Evolutionary conservation across 2,888 invertebrate genomes (phyloP).

Genomic region (Marasmarcha lunaedactyla): DNA sequence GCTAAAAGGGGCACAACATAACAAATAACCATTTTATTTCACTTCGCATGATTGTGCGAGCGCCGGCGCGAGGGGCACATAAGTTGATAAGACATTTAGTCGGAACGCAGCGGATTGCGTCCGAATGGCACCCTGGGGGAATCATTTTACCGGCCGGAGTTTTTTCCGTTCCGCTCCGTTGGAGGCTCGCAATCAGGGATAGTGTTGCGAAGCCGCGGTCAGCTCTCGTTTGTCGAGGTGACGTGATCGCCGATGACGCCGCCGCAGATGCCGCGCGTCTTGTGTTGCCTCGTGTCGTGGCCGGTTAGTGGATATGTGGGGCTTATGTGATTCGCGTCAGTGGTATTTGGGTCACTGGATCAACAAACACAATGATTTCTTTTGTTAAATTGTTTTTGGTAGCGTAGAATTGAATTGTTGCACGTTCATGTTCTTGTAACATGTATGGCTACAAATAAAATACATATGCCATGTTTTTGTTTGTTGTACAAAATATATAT

Average conservation of each 20-base stretch:
- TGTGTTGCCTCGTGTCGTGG: too few relatives aligned
- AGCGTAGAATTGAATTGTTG: too few relatives aligned
- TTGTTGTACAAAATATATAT: too few relatives aligned
- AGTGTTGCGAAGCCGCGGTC: constrained; percentile 32
- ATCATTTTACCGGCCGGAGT: constrained; percentile 76
- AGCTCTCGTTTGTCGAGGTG: constrained; percentile 33
- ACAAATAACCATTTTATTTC: constrained; percentile 71
- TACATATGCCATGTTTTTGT: too few relatives aligned
- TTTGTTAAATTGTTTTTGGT: too few relatives aligned
- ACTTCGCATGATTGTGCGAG: constrained; percentile 68
- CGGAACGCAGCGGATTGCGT: constrained; percentile 72
- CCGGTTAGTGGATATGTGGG: constrained; percentile 30
- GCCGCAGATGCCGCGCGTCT: too few relatives aligned
- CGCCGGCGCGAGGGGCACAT: constrained; percentile 45
- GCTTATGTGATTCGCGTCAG: constrained; percentile 10
- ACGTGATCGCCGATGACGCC: constrained; percentile 37
- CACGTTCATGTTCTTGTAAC: too few relatives aligned
- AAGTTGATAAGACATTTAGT: constrained; percentile 71
- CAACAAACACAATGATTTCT: too few relatives aligned
- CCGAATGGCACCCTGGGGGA: constrained; percentile 79
- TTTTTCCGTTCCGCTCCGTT: constrained; percentile 63
- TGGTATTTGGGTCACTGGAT: too few relatives aligned
- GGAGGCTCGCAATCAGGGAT: constrained; percentile 36
- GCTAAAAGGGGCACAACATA: constrained; percentile 60
- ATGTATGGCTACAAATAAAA: too few relatives aligned